Percentiles rank a stretch among this genome's conserved stretches.
These are phyloP conservation scores for Dipodomys spectabilis DNA, from an alignment of 2,113 vertebrate genomes.

Conservation along the genomic window DNA sequence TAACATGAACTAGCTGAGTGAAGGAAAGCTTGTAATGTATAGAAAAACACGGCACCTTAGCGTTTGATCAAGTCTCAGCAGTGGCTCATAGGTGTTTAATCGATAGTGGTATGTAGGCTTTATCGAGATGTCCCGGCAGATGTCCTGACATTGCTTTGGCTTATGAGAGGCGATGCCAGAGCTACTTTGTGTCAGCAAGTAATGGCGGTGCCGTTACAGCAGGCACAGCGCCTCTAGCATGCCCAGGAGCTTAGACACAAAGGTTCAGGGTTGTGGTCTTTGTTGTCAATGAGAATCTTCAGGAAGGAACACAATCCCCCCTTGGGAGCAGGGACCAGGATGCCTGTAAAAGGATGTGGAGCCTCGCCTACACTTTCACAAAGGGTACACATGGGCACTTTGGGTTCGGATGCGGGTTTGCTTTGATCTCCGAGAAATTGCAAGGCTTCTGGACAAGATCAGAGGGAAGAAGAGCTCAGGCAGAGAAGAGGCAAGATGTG, in stretches of 20 bases:
- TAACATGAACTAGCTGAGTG: neutral
- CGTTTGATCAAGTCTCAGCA: neutral
- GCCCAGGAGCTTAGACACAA: neutral
- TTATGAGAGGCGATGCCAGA: neutral
- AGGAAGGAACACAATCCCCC: neutral
- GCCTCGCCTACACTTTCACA: neutral
- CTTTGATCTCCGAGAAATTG: neutral
- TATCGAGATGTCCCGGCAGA: neutral
- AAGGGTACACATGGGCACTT: accelerated
- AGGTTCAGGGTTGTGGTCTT: neutral
- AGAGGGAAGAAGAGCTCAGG: neutral
- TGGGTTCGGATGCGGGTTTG: too few species aligned
- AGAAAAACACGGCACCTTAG: neutral
- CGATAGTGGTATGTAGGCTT: neutral
- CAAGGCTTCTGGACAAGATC: neutral
- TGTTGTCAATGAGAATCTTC: neutral
- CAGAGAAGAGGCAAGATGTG: neutral
- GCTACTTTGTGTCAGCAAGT: neutral
- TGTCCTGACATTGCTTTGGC: neutral
- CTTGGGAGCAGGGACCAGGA: too few species aligned
- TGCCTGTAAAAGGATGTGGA: neutral
- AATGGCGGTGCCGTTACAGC: neutral
- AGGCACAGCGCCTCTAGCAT: neutral
- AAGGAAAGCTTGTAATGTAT: neutral
- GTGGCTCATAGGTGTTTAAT: neutral